phyloP scores from a whole-genome alignment of 2,888 invertebrate species.

The Oscheius sp. region DNA sequence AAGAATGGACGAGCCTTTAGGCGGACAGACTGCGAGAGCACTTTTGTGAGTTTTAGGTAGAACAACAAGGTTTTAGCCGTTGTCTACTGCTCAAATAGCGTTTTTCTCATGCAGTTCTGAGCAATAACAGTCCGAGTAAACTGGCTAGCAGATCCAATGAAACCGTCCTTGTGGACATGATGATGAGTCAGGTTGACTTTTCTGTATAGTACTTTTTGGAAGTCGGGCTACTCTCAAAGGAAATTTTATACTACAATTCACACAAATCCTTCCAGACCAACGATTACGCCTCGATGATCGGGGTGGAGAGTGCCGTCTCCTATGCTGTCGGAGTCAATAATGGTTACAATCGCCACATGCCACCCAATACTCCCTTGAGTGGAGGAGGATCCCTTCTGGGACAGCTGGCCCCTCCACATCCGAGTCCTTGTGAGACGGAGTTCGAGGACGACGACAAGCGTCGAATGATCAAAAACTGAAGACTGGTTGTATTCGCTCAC shows the following conservation, averaged over 20 bases:
- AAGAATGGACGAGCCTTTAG: conserved; percentile 35
- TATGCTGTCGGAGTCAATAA: conserved; percentile 24
- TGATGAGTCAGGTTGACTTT: too few species aligned
- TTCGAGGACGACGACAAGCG: conserved; percentile 48
- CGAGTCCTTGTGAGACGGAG: conserved; percentile 44
- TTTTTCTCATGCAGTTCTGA: too few species aligned
- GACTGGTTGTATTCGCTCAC: conserved; percentile 7
- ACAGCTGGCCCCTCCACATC: conserved; percentile 46
- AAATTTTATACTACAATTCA: not conserved
- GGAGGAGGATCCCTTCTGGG: conserved; percentile 40
- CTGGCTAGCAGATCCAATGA: too few species aligned
- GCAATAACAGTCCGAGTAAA: too few species aligned
- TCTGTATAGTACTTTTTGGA: too few species aligned
- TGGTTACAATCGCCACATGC: conserved; percentile 41
- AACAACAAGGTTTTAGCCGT: too few species aligned
- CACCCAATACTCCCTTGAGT: conserved; percentile 42
- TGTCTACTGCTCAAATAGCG: too few species aligned
- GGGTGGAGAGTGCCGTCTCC: conserved; percentile 36
- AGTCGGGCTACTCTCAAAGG: too few species aligned
- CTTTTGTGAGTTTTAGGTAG: conserved; percentile 37
- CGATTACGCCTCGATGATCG: conserved; percentile 70
- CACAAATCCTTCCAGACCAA: conserved; percentile 52
- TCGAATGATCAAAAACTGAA: conserved; percentile 39
- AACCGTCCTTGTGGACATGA: too few species aligned
- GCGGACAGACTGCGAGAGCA: conserved; percentile 59